Evolutionary conservation across 1,140 invertebrate species (phyloP), one percentile per base, ranked within the genome.

Genomic region (Philopotamus ludificatus): DNA sequence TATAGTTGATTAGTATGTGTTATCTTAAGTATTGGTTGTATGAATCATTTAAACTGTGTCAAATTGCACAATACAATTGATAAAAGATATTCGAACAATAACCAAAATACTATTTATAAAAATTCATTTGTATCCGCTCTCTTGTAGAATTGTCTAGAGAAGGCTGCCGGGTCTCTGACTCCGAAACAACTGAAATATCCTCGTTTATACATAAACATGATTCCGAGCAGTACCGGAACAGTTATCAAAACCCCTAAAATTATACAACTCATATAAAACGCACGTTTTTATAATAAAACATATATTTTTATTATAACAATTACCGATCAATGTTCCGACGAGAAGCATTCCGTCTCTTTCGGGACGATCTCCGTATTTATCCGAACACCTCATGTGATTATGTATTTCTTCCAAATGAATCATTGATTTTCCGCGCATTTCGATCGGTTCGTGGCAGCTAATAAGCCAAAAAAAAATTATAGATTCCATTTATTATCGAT

Each of bases 71-170:
- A n/a, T n/a, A n/a, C n/a, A n/a, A n/a, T n/a, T n/a, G n/a, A n/a
- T n/a, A n/a, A n/a, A n/a, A n/a, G n/a, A n/a, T n/a, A n/a, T n/a
- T n/a, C n/a, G n/a, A n/a, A n/a, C n/a, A n/a, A n/a, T n/a, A n/a
- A n/a, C n/a, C n/a, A n/a, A n/a, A n/a, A n/a, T n/a, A n/a, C n/a
- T n/a, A n/a, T n/a, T n/a, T 41, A 75, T 47, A 73, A 74, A 18
- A 74, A 75, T 9, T 86, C 82, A 44, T 81, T 75, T 34, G 75
- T 75, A 12, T 81, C 79, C 3, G 84, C 73, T 15, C 86, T 79
- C 62, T 84, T 88, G 74, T 91, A 92, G 71, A 89, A 88, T 1
- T 87, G 86, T 1, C 88, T 76, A 0, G 85, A 86, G 42, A 84
- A 87, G 0, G 78, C 80, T 0, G 79, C 82, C 0, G 87, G 85